Percentiles rank a stretch among this genome's conserved stretches.
phyloP scores from a whole-genome alignment of 2,797 vertebrate species.

The Ispidina picta region DNA sequence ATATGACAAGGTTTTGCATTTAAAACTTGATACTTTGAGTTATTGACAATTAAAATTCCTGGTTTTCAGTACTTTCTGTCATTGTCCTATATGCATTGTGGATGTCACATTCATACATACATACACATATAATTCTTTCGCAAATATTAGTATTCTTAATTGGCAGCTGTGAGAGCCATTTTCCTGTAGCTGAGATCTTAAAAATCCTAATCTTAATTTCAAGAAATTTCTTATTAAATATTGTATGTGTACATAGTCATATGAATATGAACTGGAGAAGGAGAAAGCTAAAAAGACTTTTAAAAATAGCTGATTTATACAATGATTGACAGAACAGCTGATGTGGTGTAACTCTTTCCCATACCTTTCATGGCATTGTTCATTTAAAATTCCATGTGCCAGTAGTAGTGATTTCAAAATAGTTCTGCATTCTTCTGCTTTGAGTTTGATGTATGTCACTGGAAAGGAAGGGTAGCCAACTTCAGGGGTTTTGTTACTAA shows the following conservation, averaged over 20 bases:
- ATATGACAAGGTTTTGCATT: background rate
- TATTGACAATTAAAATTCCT: background rate
- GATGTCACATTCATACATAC: background rate
- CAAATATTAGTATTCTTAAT: background rate
- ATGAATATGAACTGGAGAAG: background rate
- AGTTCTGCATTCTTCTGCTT: background rate
- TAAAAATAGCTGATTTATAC: background rate
- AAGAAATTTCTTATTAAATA: background rate
- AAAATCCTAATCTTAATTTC: background rate
- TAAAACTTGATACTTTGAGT: background rate
- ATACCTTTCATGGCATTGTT: background rate
- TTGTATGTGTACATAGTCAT: background rate
- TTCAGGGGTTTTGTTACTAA: background rate
- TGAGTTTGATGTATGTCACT: background rate
- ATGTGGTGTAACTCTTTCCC: background rate
- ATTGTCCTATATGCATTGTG: accelerated
- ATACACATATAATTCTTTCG: background rate
- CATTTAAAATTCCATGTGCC: background rate
- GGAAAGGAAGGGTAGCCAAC: background rate
- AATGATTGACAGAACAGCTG: background rate
- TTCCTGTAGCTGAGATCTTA: background rate
- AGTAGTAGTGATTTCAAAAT: background rate
- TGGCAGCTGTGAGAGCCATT: background rate
- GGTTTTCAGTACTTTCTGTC: background rate
- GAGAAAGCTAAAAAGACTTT: background rate